Conservation (phyloP, 1,140 invertebrate genomes). For the Bradysia coprophila region DNA sequence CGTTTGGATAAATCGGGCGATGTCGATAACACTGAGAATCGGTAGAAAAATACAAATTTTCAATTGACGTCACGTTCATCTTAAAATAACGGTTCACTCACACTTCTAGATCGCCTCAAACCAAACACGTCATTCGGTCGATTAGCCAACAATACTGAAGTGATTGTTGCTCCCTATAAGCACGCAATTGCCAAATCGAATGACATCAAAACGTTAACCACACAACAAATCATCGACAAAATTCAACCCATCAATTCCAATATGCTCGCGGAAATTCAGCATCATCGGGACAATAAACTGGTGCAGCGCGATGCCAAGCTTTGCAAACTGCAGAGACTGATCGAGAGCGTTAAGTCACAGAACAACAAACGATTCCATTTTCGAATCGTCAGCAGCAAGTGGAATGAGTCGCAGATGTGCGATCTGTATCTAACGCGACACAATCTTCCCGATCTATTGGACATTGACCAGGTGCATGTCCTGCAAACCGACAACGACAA, state of each 20-base stretch:
- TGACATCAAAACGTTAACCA: not conserved
- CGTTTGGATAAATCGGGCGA: slow-evolving; percentile 29
- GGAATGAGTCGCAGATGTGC: slow-evolving; percentile 18
- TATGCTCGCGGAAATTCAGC: not conserved
- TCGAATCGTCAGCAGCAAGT: slow-evolving; percentile 15
- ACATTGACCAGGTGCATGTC: slow-evolving; percentile 15
- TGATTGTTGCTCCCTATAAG: slow-evolving; percentile 13
- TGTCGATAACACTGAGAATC: slow-evolving; percentile 26
- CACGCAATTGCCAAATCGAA: not conserved
- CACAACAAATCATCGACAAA: not conserved
- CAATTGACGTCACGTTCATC: not conserved
- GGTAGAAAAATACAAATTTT: slow-evolving; percentile 16
- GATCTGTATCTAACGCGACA: slow-evolving; percentile 16
- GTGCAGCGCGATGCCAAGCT: too few relatives aligned
- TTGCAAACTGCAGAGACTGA: not conserved
- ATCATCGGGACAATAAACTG: not conserved
- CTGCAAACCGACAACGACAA: slow-evolving; percentile 14
- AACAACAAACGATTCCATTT: slow-evolving; percentile 5
- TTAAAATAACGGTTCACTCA: too few relatives aligned
- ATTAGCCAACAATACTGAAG: slow-evolving; percentile 19
- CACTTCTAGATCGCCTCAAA: slow-evolving; percentile 15
- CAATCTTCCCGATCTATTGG: slow-evolving; percentile 18
- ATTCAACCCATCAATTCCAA: not conserved
- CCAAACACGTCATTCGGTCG: slow-evolving; percentile 16
- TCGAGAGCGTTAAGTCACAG: not conserved